Evolutionary conservation across 2,797 vertebrate species (phyloP), one percentile per base, ranked within the genome.

Genomic region (Betta splendens): DNA sequence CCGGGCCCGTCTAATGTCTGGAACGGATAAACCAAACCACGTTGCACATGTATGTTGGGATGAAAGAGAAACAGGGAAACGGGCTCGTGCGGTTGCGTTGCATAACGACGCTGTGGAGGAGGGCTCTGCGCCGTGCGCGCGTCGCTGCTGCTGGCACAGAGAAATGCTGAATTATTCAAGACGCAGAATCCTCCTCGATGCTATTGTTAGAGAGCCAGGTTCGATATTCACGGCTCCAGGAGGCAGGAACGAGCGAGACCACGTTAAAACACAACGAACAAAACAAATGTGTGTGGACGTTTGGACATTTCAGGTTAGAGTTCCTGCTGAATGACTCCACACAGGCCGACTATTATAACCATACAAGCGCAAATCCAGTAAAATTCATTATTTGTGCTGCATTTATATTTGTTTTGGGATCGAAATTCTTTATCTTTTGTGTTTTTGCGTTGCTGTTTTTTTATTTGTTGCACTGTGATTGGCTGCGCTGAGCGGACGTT

Each of bases 131-230:
- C 10, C 63, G 32, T 37, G 63, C 56, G 48, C 40, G 46, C 22
- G 50, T 28, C n/a, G 38, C 25, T 26, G 25, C 29, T 33, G 18
- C 42, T 56, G 43, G 47, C 35, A 37, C 7, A 46, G 52, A 55
- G 69, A 51, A 37, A 64, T 38, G 42, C 72, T 80, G 77, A 77
- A 83, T 85, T 77, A 85, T 85, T 85, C 64, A 82, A 29, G 48
- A 53, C 42, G 64, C 71, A 73, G 76, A 56, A 61, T 68, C 54
- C 61, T 72, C 64, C 36, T 36, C 32, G 35, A n/a, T 64, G 54
- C 78, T 81, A 26, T 75, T 79, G 79, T 81, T 64, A 51, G 67
- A 67, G 46, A 23, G 15, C 7, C 17, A 28, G 52, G 21, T 15
- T n/a, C 31, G 26, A 17, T 25, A 2, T n/a, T 53, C 11, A 11